Base-by-base conservation (phyloP, 2,888 invertebrate species). In the Macrostomum cliftonense region DNA sequence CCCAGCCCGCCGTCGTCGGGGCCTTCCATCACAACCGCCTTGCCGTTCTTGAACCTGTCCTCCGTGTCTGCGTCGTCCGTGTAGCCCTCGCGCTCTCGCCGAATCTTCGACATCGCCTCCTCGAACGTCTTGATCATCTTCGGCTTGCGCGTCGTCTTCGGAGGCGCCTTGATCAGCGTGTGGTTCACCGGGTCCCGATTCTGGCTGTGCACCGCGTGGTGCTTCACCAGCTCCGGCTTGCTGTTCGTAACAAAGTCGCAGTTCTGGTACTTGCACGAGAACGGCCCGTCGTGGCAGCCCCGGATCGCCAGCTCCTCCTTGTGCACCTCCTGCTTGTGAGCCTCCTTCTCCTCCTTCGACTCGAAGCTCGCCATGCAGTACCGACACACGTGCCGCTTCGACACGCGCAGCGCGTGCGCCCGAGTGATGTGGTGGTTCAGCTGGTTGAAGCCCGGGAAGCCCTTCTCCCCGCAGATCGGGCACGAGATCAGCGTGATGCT, bases 351-450 rank as follows among this genome's bases (percentile, higher is more conserved):
- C 28, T 28, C 28, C 28, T 28, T 28, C 28, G 28, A 28, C 28
- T 28, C 50, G 36, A 50, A 50, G n/a, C 46, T 50, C n/a, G 48
- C 39, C 37, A 48, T 47, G 37, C 50, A 50, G 40, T 50, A 50
- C 1, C 50, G 47, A 49, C 50, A 50, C 11, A 50, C 50, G 36
- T 50, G 48, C 16, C 50, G 50, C 13, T 47, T 28, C 17, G 38
- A 48, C 14, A 50, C 50, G 19, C 49, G 46, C 20, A 50, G 42
- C n/a, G 50, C 50, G 21, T 50, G 50, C n/a, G 50, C 50, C n/a
- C 50, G 47, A 17, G 50, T 50, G 14, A 50, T 50, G 20, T 50
- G 50, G 49, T 50, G 50, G 40, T 50, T 50, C 12, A 50, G 39
- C 42, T 50, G 50, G 28, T 50, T 50, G 44, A 50, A 50, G 5